Conservation (phyloP, 2,113 vertebrate species). For the Centropus bengalensis region DNA sequence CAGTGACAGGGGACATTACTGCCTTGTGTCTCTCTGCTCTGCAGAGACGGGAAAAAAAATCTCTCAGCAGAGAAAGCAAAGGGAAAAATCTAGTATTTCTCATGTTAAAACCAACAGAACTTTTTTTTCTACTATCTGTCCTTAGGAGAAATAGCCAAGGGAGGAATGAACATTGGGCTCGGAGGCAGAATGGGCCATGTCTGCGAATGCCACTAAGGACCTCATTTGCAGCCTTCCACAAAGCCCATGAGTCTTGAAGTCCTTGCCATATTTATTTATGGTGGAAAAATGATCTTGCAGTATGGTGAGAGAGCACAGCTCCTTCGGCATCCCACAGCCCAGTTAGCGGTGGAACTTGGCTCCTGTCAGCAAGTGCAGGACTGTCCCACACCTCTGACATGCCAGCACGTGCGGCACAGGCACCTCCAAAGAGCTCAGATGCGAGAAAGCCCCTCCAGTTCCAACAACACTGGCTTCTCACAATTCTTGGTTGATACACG, state of each 20-base stretch:
- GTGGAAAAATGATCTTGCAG: fast-evolving
- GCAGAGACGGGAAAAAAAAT: background rate
- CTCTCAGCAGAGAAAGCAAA: background rate
- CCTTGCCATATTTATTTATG: fast-evolving
- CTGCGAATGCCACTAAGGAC: background rate
- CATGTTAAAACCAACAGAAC: background rate
- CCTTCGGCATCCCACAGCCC: background rate
- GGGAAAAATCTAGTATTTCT: background rate
- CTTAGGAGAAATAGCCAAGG: background rate
- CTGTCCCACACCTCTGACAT: background rate
- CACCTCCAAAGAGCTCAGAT: background rate
- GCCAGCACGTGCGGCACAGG: fast-evolving
- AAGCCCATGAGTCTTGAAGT: background rate
- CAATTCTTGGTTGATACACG: background rate
- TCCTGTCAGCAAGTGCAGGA: fast-evolving
- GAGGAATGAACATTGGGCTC: background rate
- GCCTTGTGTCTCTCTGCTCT: background rate
- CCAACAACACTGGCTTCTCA: background rate
- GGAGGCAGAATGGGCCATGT: background rate
- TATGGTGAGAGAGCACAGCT: fast-evolving
- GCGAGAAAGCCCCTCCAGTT: background rate
- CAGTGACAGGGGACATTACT: background rate
- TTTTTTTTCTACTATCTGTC: background rate
- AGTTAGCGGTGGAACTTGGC: background rate
- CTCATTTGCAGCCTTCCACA: background rate